phyloP scores from a whole-genome alignment of 2,888 invertebrate genomes.

The Ethmia dodecea region DNA sequence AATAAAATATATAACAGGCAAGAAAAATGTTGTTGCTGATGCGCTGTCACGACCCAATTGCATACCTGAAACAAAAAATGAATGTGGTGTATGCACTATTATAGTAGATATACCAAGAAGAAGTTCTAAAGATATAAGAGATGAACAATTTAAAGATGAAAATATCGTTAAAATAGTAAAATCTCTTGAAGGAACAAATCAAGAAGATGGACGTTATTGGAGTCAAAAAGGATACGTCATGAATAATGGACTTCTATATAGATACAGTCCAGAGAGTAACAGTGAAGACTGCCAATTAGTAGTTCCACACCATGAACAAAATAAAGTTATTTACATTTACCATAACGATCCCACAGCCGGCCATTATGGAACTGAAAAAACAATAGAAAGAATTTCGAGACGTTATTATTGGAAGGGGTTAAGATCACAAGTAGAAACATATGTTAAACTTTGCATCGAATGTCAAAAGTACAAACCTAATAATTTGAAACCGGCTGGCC shows the following conservation, averaged over 20 bases:
- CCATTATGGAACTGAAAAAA: constrained; percentile 6
- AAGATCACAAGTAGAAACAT: constrained; percentile 9
- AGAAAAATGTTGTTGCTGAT: constrained; percentile 10
- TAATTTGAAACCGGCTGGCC: constrained; percentile 14
- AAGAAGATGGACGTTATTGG: neutral
- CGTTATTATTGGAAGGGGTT: constrained; percentile 16
- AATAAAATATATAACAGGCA: too few species aligned
- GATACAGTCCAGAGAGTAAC: too few species aligned
- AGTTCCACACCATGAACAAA: too few species aligned
- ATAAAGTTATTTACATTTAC: too few species aligned
- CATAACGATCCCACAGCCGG: too few species aligned
- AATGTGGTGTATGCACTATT: neutral
- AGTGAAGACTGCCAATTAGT: too few species aligned
- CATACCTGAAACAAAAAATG: neutral
- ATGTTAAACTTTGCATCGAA: constrained; percentile 8
- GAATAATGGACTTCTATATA: too few species aligned
- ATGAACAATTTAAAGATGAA: neutral
- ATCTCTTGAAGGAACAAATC: neutral
- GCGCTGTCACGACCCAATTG: constrained; percentile 7
- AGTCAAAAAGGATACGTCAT: too few species aligned
- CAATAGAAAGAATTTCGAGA: constrained; percentile 6
- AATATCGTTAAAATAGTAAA: neutral
- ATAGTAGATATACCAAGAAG: neutral
- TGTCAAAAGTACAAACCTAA: constrained; percentile 15
- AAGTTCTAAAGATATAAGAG: neutral